A percentile compares a stretch with the other conserved stretches of the same genome.
These are phyloP conservation scores for Ageneiosus marmoratus DNA, from an alignment of 2,113 vertebrate species.

Conservation along the genomic window DNA sequence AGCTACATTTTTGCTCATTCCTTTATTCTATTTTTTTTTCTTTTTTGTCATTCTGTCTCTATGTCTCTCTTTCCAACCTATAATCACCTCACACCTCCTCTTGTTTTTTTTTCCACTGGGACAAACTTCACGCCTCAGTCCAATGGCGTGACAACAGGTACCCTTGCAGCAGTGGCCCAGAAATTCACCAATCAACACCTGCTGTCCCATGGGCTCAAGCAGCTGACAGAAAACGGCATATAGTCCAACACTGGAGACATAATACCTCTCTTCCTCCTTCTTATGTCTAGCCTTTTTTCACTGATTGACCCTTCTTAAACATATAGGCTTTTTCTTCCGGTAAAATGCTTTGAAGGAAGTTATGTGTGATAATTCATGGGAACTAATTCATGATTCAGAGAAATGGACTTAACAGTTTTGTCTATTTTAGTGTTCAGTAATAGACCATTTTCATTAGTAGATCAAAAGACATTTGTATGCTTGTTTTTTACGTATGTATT, in stretches of 20 bases:
- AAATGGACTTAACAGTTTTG: background rate
- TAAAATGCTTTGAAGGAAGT: slow-evolving; percentile 14
- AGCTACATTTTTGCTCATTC: slow-evolving; percentile 53
- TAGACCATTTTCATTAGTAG: too few relatives aligned
- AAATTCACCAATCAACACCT: slow-evolving; percentile 76
- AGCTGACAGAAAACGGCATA: slow-evolving; percentile 43
- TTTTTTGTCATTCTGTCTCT: slow-evolving; percentile 37
- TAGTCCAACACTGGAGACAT: slow-evolving; percentile 43
- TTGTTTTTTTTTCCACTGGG: slow-evolving; percentile 62
- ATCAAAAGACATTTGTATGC: too few relatives aligned
- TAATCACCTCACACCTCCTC: slow-evolving; percentile 71
- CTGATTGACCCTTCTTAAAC: slow-evolving; percentile 13
- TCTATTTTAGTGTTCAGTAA: background rate
- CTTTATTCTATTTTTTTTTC: slow-evolving; percentile 55
- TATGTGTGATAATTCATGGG: background rate
- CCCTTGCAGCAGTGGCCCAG: slow-evolving; percentile 65
- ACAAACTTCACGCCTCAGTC: slow-evolving; percentile 68
- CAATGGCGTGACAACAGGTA: slow-evolving; percentile 69
- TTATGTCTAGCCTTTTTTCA: slow-evolving; percentile 9
- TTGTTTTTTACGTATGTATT: background rate
- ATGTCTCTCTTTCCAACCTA: slow-evolving; percentile 61
- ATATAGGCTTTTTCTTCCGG: background rate
- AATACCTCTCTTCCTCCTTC: background rate
- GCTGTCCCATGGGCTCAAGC: slow-evolving; percentile 54
- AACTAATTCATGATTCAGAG: background rate